These are phyloP conservation scores for Rhabdornis inornatus DNA, from an alignment of 2,113 vertebrate species.

Conservation along the genomic window DNA sequence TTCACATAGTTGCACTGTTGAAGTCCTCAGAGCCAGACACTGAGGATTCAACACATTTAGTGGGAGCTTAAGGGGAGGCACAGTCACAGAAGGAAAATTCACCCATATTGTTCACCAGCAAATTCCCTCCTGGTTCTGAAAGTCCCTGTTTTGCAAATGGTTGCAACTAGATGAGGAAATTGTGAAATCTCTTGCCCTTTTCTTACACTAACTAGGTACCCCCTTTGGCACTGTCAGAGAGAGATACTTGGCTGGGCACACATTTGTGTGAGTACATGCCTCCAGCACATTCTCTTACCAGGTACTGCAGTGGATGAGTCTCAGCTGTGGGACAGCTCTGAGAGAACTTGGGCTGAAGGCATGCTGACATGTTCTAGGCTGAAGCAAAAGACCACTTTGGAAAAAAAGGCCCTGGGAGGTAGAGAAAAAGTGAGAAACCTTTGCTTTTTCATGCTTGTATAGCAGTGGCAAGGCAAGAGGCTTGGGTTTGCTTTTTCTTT, in stretches of 20 bases:
- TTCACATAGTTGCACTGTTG: neutral
- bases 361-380: neutral
- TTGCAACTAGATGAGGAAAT: neutral
- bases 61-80: neutral
- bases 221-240: neutral
- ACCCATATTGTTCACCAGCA: neutral
- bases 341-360: neutral
- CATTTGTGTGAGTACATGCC: neutral
- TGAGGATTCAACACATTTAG: neutral
- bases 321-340: neutral
- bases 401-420: neutral
- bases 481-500: neutral
- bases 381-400: neutral
- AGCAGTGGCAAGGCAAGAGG: neutral
- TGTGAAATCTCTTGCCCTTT: neutral
- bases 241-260: neutral
- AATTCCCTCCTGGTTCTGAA: neutral
- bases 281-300: neutral
- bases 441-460: neutral
- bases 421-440: neutral
- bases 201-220: neutral
- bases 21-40: neutral
- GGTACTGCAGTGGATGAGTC: accelerated
- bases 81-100: neutral
- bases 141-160: neutral